Percentiles rank a stretch among this genome's conserved stretches.
Conservation (phyloP, 2,888 invertebrate genomes). For the Hesperia comma region DNA sequence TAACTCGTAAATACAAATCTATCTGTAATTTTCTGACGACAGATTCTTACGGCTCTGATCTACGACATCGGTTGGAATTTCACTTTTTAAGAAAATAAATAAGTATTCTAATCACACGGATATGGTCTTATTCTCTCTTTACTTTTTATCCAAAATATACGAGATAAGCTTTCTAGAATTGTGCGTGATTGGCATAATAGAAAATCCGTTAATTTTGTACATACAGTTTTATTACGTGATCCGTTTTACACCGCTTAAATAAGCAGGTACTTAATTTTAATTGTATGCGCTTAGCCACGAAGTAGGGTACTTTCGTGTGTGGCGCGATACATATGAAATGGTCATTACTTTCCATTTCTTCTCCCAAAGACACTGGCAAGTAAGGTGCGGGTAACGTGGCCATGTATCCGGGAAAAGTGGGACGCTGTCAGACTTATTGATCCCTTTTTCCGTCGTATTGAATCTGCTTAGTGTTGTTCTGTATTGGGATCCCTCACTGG, state of each 20-base stretch:
- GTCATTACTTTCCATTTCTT: slow-evolving; percentile 24
- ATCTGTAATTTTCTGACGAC: background rate
- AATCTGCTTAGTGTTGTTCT: too few species aligned
- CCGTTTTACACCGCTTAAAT: slow-evolving; percentile 23
- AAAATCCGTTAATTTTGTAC: slow-evolving; percentile 18
- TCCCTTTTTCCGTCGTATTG: too few species aligned
- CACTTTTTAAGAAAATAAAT: slow-evolving; percentile 19
- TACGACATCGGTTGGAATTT: background rate
- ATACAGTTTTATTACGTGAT: slow-evolving; percentile 26
- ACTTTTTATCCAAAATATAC: slow-evolving; percentile 11
- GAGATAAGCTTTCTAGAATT: slow-evolving; percentile 30
- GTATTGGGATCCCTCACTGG: too few species aligned
- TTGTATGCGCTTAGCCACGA: slow-evolving; percentile 30
- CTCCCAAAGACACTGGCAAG: background rate
- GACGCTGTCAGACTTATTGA: too few species aligned
- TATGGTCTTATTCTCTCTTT: background rate
- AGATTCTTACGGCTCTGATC: background rate
- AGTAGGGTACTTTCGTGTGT: slow-evolving; percentile 32
- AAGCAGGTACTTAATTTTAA: slow-evolving; percentile 27
- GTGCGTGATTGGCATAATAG: slow-evolving; percentile 28
- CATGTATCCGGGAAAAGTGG: too few species aligned
- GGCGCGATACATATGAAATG: slow-evolving; percentile 30
- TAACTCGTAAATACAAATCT: background rate
- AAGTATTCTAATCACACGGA: slow-evolving; percentile 18
- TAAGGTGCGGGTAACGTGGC: background rate